Evolutionary conservation across 2,113 vertebrate species (phyloP), one percentile per base, ranked within the genome.

Genomic region (Anarhynchus alexandrinus): DNA sequence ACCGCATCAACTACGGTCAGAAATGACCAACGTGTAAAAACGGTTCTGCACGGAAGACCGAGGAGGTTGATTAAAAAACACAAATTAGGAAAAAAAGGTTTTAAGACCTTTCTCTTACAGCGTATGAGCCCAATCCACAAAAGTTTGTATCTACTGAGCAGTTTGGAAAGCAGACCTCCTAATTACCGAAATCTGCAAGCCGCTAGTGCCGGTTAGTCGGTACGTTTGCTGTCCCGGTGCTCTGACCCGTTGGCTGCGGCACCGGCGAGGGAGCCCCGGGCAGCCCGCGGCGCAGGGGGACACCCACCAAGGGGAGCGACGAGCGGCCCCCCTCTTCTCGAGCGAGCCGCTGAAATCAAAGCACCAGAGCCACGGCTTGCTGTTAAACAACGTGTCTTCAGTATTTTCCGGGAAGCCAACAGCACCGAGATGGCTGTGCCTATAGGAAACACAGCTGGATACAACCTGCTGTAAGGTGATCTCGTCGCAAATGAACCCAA

Each of bases 341-440:
- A 42, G 30, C n/a, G 42, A 51, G 72, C 15, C 36, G 10, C 62
- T 2, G 4, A 71, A 86, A 77, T n/a, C 54, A 51, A 79, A 94
- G 62, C 64, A 21, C 57, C 84, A 29, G 77, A 42, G n/a, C 25
- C 71, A 13, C 76, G 1, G 38, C 38, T 45, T 10, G 3, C 70
- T 51, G 27, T 12, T 12, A 5, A 29, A 47, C 57, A 14, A 18
- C 10, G 8, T 5, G 10, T 9, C 54, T 21, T 42, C 22, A 17
- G 4, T 3, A 1, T 22, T 58, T 47, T 40, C 73, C 91, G 74
- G 85, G 73, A 78, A 51, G 82, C 25, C 70, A 62, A 7, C 9
- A 0, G 47, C 73, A 21, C 69, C 0, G 8, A 52, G 70, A 8
- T 4, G 20, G 2, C 16, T 25, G 0, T 11, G 38, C n/a, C 10